Evolutionary conservation across 1,140 invertebrate species (phyloP).

Genomic region (Leptopilina clavipes): DNA sequence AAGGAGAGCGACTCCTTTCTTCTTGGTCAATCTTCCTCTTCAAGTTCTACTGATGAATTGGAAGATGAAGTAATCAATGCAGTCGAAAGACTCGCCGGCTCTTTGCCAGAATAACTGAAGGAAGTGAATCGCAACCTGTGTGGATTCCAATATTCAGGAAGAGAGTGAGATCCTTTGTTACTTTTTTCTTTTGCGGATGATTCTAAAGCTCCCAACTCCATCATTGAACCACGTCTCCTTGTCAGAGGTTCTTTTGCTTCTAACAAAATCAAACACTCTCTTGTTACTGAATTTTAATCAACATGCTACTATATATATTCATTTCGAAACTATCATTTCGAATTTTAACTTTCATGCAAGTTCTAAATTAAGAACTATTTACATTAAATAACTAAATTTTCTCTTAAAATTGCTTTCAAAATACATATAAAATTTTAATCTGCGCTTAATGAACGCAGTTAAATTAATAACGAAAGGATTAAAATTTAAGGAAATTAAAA

Average conservation of each 20-base stretch:
- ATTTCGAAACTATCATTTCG: too few relatives aligned
- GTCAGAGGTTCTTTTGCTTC: slow-evolving; percentile 46
- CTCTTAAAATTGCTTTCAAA: too few relatives aligned
- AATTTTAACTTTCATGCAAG: too few relatives aligned
- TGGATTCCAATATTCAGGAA: slow-evolving; percentile 70
- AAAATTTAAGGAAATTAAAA: too few relatives aligned
- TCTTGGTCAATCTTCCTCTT: slow-evolving; percentile 69
- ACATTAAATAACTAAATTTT: too few relatives aligned
- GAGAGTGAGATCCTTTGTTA: slow-evolving; percentile 65
- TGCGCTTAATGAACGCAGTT: too few relatives aligned
- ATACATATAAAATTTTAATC: too few relatives aligned
- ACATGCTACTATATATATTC: too few relatives aligned
- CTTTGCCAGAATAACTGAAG: slow-evolving; percentile 60
- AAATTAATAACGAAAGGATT: too few relatives aligned
- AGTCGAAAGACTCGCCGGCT: slow-evolving; percentile 66
- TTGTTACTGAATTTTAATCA: too few relatives aligned
- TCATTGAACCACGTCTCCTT: slow-evolving; percentile 71
- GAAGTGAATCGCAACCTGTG: slow-evolving; percentile 65
- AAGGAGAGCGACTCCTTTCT: slow-evolving; percentile 61
- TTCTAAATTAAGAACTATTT: too few relatives aligned
- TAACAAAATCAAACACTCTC: slow-evolving; percentile 19
- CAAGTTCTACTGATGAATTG: slow-evolving; percentile 71
- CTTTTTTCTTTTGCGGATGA: slow-evolving; percentile 64
- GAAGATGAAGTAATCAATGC: slow-evolving; percentile 71
- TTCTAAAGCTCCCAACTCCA: slow-evolving; percentile 69